phyloP scores from a whole-genome alignment of 2,113 vertebrate genomes.

The Myotis lucifugus region DNA sequence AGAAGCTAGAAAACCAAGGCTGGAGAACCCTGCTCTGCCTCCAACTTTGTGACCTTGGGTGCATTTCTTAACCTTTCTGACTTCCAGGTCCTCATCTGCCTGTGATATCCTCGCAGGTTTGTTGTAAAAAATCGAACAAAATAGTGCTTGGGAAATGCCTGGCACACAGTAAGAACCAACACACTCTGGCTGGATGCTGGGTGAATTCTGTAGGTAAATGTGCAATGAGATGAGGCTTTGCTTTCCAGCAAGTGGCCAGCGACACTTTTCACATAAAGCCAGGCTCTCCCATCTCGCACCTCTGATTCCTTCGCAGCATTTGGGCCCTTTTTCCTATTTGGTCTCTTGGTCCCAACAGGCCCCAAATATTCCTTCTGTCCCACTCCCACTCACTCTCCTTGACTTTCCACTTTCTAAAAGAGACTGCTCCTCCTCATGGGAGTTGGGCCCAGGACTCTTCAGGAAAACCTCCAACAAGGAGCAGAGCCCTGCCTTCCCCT shows the following conservation, averaged over 20 bases:
- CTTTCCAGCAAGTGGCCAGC: background rate
- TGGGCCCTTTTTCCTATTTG: background rate
- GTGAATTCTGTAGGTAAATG: background rate
- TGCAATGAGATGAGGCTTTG: background rate
- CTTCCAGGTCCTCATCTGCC: background rate
- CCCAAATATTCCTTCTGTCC: background rate
- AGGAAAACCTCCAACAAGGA: background rate
- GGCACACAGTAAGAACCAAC: background rate
- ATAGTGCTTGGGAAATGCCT: background rate
- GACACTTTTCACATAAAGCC: background rate
- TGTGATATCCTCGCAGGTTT: background rate
- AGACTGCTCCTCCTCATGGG: background rate
- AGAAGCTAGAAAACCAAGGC: background rate
- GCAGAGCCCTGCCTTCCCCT: background rate
- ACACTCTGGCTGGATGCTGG: background rate
- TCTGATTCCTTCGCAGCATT: background rate
- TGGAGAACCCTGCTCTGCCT: background rate
- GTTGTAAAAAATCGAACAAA: background rate
- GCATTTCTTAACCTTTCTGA: background rate
- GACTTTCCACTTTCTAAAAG: background rate
- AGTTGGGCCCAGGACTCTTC: background rate
- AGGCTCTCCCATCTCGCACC: background rate
- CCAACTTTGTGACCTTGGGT: background rate
- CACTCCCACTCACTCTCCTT: background rate
- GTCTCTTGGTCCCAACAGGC: background rate